These are phyloP conservation scores for Athalia cordata DNA, from an alignment of 2,888 invertebrate genomes.

Conservation along the genomic window DNA sequence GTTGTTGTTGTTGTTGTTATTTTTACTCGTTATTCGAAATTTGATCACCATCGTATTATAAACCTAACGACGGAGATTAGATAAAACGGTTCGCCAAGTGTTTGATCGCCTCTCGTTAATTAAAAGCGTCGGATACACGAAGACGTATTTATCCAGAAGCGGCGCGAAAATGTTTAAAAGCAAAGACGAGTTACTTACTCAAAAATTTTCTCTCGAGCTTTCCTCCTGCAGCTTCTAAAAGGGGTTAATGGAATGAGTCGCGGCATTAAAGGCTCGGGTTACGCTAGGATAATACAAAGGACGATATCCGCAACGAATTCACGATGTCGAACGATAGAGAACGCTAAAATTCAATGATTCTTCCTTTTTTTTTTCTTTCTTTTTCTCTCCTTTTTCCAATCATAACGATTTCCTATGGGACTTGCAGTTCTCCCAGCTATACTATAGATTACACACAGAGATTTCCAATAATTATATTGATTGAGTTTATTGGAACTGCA, in stretches of 20 bases:
- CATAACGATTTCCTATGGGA: too few relatives aligned
- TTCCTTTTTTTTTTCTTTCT: too few relatives aligned
- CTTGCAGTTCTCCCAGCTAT: too few relatives aligned
- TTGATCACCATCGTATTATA: neutral
- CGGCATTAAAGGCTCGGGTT: neutral
- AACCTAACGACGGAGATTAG: slow-evolving; percentile 21
- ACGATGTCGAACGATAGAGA: too few relatives aligned
- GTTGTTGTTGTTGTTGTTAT: neutral
- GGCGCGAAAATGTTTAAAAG: neutral
- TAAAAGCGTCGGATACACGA: slow-evolving; percentile 9
- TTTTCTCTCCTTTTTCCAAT: too few relatives aligned
- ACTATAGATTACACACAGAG: too few relatives aligned
- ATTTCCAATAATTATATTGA: too few relatives aligned
- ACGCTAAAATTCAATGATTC: too few relatives aligned
- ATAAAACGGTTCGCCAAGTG: slow-evolving; percentile 15
- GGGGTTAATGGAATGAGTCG: neutral
- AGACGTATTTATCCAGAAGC: slow-evolving; percentile 8
- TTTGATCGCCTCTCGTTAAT: slow-evolving; percentile 32
- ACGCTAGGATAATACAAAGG: too few relatives aligned
- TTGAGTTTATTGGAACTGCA: too few relatives aligned
- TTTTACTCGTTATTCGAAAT: slow-evolving; percentile 8
- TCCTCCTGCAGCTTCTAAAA: too few relatives aligned
- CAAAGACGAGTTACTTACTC: neutral
- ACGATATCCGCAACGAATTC: too few relatives aligned
- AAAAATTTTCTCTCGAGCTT: neutral